These are phyloP conservation scores for Diabrotica virgifera DNA, from an alignment of 1,140 invertebrate species.

Conservation along the genomic window DNA sequence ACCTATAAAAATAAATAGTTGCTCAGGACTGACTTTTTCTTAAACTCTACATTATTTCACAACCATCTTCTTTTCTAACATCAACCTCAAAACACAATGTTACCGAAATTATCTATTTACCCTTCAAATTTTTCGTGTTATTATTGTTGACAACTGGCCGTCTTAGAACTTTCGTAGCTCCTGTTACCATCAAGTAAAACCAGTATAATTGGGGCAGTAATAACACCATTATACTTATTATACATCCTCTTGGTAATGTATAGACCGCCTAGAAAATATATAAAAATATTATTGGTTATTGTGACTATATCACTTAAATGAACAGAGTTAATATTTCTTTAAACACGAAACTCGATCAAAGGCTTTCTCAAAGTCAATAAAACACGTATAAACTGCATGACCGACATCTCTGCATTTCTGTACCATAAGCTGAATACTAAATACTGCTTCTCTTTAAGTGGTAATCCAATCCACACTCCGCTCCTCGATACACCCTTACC, in stretches of 20 bases:
- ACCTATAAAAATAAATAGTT: no score
- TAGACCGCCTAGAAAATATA: constrained; percentile 50
- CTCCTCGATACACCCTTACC: no score
- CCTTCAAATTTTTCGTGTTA: constrained; percentile 28
- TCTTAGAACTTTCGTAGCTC: constrained; percentile 57
- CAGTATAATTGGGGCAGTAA: constrained; percentile 68
- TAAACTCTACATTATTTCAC: background rate
- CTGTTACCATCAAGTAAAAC: constrained; percentile 65
- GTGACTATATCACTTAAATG: no score
- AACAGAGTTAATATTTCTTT: no score
- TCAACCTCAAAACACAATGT: background rate
- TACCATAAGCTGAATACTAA: no score
- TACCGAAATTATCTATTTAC: background rate
- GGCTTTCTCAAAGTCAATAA: no score
- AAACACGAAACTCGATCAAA: no score
- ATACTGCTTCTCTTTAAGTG: no score
- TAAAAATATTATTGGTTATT: background rate
- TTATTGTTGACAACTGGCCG: constrained; percentile 24
- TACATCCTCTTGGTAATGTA: constrained; percentile 58
- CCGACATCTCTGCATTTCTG: no score
- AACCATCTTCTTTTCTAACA: background rate
- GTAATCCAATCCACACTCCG: no score
- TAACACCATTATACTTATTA: constrained; percentile 62
- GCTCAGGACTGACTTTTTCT: no score
- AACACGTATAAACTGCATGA: no score